Percentiles rank a stretch among this genome's conserved stretches.
phyloP scores from a whole-genome alignment of 2,888 invertebrate species.

The Standfussiana lucernea region DNA sequence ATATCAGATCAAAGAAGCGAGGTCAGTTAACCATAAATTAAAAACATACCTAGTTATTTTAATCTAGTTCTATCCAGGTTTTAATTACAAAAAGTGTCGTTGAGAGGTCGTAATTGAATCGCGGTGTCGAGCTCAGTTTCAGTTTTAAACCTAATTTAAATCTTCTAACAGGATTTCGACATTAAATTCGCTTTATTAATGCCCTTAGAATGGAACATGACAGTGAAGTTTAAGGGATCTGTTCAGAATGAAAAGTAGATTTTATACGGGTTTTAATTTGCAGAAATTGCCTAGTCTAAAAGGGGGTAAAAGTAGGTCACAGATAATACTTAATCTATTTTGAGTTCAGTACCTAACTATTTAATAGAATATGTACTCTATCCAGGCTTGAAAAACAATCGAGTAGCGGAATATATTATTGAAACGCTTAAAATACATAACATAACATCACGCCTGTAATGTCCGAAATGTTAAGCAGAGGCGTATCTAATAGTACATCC shows the following conservation, averaged over 20 bases:
- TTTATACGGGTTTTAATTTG: neutral
- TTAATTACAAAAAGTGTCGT: slow-evolving; percentile 60
- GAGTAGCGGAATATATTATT: neutral
- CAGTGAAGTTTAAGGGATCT: slow-evolving; percentile 18
- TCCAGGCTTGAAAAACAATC: neutral
- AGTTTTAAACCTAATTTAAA: slow-evolving; percentile 61
- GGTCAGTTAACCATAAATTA: slow-evolving; percentile 8
- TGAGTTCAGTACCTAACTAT: neutral
- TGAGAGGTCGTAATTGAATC: slow-evolving; percentile 58
- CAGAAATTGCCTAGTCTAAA: neutral
- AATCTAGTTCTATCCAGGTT: slow-evolving; percentile 42
- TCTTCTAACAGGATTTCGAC: slow-evolving; percentile 48
- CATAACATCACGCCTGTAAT: neutral
- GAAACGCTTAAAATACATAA: too few species aligned
- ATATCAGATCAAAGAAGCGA: neutral
- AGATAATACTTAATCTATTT: neutral
- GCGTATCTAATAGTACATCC: too few species aligned
- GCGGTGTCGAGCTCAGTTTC: slow-evolving; percentile 54
- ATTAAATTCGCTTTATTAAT: slow-evolving; percentile 50
- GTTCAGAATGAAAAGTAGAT: slow-evolving; percentile 13
- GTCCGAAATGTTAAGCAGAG: neutral
- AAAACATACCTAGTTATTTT: slow-evolving; percentile 34
- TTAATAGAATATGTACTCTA: neutral
- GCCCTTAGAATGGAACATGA: slow-evolving; percentile 27
- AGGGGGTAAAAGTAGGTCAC: neutral